These are phyloP conservation scores for Micrasema longulum DNA, from an alignment of 1,140 invertebrate species.

Conservation along the genomic window DNA sequence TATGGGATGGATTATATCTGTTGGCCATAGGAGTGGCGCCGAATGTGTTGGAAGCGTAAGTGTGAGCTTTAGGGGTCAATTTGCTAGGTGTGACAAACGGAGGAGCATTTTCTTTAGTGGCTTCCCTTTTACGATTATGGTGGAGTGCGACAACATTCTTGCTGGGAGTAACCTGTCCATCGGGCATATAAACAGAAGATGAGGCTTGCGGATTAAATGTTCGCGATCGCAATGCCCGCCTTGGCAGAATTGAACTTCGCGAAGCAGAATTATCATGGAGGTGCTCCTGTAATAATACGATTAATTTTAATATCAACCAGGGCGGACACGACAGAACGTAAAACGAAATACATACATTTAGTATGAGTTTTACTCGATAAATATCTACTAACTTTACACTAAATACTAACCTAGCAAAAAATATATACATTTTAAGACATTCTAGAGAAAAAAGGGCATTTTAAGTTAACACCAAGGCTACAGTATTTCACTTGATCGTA, in stretches of 20 bases:
- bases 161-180: slow-evolving; percentile 37
- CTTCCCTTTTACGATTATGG: slow-evolving; percentile 9
- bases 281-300: slow-evolving; percentile 48
- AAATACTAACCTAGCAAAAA: too few relatives aligned
- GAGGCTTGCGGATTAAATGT: slow-evolving; percentile 31
- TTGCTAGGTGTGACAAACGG: slow-evolving; percentile 25
- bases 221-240: slow-evolving; percentile 37
- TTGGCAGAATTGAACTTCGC: slow-evolving; percentile 46
- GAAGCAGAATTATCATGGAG: slow-evolving; percentile 39
- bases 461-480: too few relatives aligned
- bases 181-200: slow-evolving; percentile 35
- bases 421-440: too few relatives aligned
- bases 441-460: too few relatives aligned
- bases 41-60: slow-evolving; percentile 40
- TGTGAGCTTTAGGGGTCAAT: slow-evolving; percentile 27
- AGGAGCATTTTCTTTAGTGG: slow-evolving; percentile 20
- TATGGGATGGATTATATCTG: slow-evolving; percentile 14
- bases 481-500: too few relatives aligned
- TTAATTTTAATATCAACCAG: slow-evolving; percentile 14
- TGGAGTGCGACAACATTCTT: slow-evolving; percentile 1
- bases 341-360: too few relatives aligned
- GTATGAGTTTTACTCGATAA: too few relatives aligned
- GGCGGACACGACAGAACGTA: background rate
- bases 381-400: too few relatives aligned
- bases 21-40: slow-evolving; percentile 35